Conservation (phyloP, 2,888 invertebrate species). For the Dexiosoma caninum region DNA sequence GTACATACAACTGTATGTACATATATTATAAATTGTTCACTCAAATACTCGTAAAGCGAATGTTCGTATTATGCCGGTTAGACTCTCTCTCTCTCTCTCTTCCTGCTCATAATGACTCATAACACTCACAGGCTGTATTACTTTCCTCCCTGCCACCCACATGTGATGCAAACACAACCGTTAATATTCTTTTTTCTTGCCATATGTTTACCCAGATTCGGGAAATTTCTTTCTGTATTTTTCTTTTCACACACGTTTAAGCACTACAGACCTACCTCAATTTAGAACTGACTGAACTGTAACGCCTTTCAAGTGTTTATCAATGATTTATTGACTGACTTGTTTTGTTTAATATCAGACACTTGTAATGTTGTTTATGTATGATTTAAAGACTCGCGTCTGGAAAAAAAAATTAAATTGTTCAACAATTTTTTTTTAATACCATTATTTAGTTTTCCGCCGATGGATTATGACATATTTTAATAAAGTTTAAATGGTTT, state of each 20-base stretch:
- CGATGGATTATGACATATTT: neutral
- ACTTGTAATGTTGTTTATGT: neutral
- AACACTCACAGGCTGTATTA: neutral
- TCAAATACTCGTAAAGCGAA: no score
- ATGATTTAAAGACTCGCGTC: neutral
- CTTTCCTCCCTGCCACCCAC: neutral
- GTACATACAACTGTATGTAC: no score
- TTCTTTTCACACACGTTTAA: neutral
- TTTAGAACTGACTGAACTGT: neutral
- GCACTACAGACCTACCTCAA: conserved; percentile 53
- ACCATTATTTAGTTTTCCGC: neutral
- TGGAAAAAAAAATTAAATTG: conserved; percentile 3
- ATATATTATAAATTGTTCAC: no score
- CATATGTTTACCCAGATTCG: conserved; percentile 46
- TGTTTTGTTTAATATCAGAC: neutral
- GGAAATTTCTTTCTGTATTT: neutral
- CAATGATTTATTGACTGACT: neutral
- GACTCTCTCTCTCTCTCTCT: neutral
- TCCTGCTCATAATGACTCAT: conserved; percentile 15
- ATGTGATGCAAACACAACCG: no score
- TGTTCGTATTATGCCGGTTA: no score
- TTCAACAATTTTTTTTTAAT: conserved; percentile 6
- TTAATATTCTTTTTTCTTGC: neutral
- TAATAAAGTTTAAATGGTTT: neutral
- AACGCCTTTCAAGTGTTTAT: neutral